phyloP scores from a whole-genome alignment of 2,797 vertebrate species.

The Coccyzus lansbergi region DNA sequence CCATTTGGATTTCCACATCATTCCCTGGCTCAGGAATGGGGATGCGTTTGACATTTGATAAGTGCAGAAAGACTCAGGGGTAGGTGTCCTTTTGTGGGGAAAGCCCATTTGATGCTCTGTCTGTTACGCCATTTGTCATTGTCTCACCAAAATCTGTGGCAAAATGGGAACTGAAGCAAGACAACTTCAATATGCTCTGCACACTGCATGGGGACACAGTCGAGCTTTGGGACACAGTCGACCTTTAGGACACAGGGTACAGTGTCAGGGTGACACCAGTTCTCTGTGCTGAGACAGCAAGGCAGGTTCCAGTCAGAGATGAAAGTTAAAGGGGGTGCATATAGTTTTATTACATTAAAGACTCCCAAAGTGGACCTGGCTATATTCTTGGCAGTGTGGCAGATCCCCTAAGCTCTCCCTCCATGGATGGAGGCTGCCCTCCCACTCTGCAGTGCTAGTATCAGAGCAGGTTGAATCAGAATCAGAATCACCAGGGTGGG shows the following conservation, averaged over 20 bases:
- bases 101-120: neutral
- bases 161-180: too few species aligned
- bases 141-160: too few species aligned
- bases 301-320: rapidly evolving
- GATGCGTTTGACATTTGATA: neutral
- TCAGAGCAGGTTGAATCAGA: neutral
- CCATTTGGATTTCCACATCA: slow-evolving; percentile 27
- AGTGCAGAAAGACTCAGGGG: neutral
- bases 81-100: neutral
- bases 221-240: neutral
- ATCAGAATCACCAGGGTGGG: too few species aligned
- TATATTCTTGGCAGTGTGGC: neutral
- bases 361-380: neutral
- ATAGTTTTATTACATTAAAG: neutral
- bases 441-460: neutral
- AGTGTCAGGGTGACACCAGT: neutral
- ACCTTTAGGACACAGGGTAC: neutral
- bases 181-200: rapidly evolving
- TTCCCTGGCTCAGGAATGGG: neutral
- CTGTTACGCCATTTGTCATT: neutral
- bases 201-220: rapidly evolving
- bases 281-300: neutral
- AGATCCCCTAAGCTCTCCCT: rapidly evolving
- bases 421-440: rapidly evolving
- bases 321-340: neutral